Evolutionary conservation across 2,797 vertebrate genomes (phyloP).

Genomic region (Liasis olivaceus): DNA sequence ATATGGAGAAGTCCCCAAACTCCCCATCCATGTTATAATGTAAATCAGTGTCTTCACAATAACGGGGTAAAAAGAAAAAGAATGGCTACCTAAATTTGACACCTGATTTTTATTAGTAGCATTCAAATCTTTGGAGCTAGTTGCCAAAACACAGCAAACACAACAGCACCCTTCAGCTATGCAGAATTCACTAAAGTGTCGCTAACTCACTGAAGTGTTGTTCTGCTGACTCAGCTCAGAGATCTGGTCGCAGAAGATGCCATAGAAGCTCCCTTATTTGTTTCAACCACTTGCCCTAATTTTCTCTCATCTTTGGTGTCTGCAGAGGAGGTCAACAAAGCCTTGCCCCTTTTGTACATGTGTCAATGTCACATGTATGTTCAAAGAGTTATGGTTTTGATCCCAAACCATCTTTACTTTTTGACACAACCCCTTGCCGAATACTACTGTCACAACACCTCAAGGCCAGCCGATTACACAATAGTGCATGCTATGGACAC

Average conservation of each 20-base stretch:
- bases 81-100: background rate
- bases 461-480: background rate
- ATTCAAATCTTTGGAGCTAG: background rate
- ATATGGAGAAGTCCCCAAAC: background rate
- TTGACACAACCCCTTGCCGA: background rate
- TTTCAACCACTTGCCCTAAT: background rate
- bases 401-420: background rate
- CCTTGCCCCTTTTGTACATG: background rate
- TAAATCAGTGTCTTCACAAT: background rate
- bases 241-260: background rate
- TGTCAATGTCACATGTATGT: background rate
- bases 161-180: background rate
- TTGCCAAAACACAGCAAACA: background rate
- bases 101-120: background rate
- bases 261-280: background rate
- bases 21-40: background rate
- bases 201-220: background rate
- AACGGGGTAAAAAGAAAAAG: background rate
- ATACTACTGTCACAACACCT: background rate
- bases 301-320: background rate
- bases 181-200: background rate
- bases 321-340: background rate
- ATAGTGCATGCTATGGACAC: background rate
- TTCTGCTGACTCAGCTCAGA: background rate
- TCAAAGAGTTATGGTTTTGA: background rate